These are phyloP conservation scores for Macaria notata DNA, from an alignment of 2,888 invertebrate species.

Conservation along the genomic window DNA sequence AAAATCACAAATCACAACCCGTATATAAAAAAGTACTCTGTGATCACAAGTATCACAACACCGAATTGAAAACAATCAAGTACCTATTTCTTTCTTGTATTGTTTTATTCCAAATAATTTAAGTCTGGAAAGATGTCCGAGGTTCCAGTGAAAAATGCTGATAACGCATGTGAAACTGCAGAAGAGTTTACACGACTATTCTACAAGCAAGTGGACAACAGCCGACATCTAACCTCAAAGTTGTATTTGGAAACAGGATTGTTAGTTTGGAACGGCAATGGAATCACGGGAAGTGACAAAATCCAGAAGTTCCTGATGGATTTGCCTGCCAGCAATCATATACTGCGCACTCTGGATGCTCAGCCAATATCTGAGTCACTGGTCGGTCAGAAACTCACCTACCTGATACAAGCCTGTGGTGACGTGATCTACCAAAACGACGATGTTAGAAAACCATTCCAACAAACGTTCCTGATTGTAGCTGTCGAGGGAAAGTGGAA, in stretches of 20 bases:
- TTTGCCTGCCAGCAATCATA: conserved; percentile 91
- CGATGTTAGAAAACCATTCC: conserved; percentile 85
- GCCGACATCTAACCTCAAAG: conserved; percentile 90
- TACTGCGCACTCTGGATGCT: conserved; percentile 90
- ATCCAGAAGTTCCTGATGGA: conserved; percentile 94
- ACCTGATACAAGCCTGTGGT: conserved; percentile 92
- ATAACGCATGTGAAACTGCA: conserved; percentile 92
- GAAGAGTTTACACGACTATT: conserved; percentile 95
- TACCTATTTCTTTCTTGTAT: too few relatives aligned
- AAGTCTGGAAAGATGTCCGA: conserved; percentile 58
- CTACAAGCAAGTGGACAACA: conserved; percentile 94
- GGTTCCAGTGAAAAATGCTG: conserved; percentile 85
- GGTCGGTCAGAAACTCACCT: conserved; percentile 89
- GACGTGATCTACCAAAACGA: conserved; percentile 87
- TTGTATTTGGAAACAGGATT: conserved; percentile 92
- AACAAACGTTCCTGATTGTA: conserved; percentile 93
- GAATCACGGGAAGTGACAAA: conserved; percentile 88
- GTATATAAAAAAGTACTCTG: too few relatives aligned
- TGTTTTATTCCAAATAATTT: too few relatives aligned
- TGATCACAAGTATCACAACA: too few relatives aligned
- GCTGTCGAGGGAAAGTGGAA: conserved; percentile 96
- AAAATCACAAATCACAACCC: too few relatives aligned
- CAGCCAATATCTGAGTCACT: conserved; percentile 92
- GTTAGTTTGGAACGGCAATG: conserved; percentile 97
- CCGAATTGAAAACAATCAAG: too few relatives aligned